Conservation (phyloP, 2,113 vertebrate genomes). For the Epinephelus lanceolatus region DNA sequence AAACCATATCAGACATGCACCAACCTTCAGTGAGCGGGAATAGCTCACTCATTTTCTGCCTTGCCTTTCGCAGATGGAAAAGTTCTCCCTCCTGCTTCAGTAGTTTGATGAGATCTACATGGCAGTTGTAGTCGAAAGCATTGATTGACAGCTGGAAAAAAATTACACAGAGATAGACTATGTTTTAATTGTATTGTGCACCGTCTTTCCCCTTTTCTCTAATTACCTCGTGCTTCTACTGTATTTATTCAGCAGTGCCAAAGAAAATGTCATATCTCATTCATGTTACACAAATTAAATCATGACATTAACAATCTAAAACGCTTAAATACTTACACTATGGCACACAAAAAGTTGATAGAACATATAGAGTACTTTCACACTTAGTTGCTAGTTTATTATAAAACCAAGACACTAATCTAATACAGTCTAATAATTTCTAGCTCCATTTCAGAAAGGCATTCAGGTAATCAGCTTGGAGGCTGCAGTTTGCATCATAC, state of each 20-base stretch:
- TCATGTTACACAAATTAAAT: not conserved
- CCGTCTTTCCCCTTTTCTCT: too few relatives aligned
- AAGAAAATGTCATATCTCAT: not conserved
- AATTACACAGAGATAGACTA: too few relatives aligned
- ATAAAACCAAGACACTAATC: not conserved
- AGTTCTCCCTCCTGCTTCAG: conserved; percentile 94
- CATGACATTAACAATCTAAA: not conserved
- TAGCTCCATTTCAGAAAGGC: not conserved
- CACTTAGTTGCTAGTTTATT: not conserved
- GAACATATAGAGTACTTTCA: not conserved
- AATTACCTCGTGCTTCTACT: not conserved
- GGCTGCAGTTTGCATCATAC: not conserved
- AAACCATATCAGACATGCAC: conserved; percentile 18
- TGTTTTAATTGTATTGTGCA: too few relatives aligned
- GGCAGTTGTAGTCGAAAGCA: conserved; percentile 96
- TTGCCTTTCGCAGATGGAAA: conserved; percentile 87
- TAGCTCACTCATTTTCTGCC: conserved; percentile 97
- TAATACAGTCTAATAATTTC: not conserved
- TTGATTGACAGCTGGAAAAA: conserved; percentile 92
- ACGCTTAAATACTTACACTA: not conserved
- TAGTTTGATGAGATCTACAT: conserved; percentile 95
- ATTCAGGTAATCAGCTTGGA: not conserved
- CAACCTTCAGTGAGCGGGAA: conserved; percentile 97
- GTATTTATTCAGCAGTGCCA: not conserved
- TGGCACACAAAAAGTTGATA: too few relatives aligned